Evolutionary conservation across 2,888 invertebrate genomes (phyloP).

Genomic region (Tetrapedia diversipes): DNA sequence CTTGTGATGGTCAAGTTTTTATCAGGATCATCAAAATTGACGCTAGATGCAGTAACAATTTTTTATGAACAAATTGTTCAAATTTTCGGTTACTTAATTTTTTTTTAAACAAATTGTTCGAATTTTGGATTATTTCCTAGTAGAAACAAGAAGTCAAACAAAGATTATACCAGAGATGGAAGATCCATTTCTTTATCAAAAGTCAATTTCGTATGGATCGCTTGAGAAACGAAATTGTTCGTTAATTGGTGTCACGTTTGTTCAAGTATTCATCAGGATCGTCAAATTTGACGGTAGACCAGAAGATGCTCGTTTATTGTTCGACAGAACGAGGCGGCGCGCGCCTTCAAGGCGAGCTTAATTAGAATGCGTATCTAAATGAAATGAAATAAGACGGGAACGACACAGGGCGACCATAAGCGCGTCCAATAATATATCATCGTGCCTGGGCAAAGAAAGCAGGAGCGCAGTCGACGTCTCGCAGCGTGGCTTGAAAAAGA

Average conservation of each 20-base stretch:
- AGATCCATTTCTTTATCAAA: too few relatives aligned
- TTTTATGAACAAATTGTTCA: too few relatives aligned
- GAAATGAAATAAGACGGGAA: slow-evolving; percentile 28
- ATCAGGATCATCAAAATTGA: slow-evolving; percentile 31
- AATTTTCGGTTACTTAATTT: too few relatives aligned
- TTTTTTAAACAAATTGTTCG: slow-evolving; percentile 1
- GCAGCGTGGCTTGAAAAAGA: slow-evolving; percentile 9
- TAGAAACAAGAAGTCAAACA: too few relatives aligned
- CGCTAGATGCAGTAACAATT: too few relatives aligned
- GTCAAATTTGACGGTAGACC: slow-evolving; percentile 18
- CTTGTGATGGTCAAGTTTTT: slow-evolving; percentile 33
- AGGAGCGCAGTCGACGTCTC: slow-evolving; percentile 3
- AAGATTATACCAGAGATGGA: too few relatives aligned
- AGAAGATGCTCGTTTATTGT: slow-evolving; percentile 15
- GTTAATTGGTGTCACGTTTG: slow-evolving; percentile 27
- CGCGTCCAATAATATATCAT: slow-evolving; percentile 36
- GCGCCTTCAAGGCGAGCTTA: slow-evolving; percentile 53
- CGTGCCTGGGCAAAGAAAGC: slow-evolving; percentile 11
- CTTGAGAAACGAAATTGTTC: neutral
- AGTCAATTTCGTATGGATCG: slow-evolving; percentile 10
- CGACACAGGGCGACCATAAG: slow-evolving; percentile 14
- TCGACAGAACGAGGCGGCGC: slow-evolving; percentile 34
- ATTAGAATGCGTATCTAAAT: slow-evolving; percentile 68
- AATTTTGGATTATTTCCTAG: too few relatives aligned
- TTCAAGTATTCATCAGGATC: slow-evolving; percentile 39